Evolutionary conservation across 2,888 invertebrate genomes (phyloP), one percentile per base, ranked within the genome.

Genomic region (Ormia ochracea): DNA sequence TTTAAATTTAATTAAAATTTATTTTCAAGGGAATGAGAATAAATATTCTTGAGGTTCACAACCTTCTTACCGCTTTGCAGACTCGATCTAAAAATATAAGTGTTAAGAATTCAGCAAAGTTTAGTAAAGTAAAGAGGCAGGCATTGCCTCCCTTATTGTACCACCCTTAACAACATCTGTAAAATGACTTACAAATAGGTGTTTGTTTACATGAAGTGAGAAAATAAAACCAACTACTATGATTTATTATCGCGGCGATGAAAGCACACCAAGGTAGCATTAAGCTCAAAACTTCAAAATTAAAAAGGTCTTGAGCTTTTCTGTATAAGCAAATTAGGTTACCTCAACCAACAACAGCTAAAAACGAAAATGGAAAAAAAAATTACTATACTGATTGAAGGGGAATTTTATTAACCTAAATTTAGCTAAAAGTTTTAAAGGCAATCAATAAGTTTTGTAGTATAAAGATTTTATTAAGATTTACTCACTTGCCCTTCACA

Each of bases 1-100:
- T 76, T 72, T 50, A 63, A 72, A 63, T 80, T 76, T 80, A 76
- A 80, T 80, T 76, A 76, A 72, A 80, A 61, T 76, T 72, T 63
- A 72, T 76, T 61, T 72, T 63, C 63, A 72, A 76, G 68, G 56
- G 7, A 54, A 36, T 12, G 33, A 41, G 23, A 17, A 43, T 59
- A 45, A 26, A 52, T 41, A 52, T 61, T 43, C 7, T 41, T 26
- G 10, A 3, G 54, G 4, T 26, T 63, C 45, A 4, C 26, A 52
- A 2, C 58, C 41, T 1, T 41, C 4, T 38, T 17, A 23, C 12
- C 17, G 10, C 36, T 28, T 12, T n/a, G 19, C 26, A 45, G 9
- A 4, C 31, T 19, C 23, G 36, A 10, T 17, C n/a, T 26, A 28
- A 14, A 19, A 14, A 1, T 1, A 56, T 17, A 48, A 63, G 10